These are phyloP conservation scores for Goniozus legneri DNA, from an alignment of 1,140 invertebrate species.

Conservation along the genomic window DNA sequence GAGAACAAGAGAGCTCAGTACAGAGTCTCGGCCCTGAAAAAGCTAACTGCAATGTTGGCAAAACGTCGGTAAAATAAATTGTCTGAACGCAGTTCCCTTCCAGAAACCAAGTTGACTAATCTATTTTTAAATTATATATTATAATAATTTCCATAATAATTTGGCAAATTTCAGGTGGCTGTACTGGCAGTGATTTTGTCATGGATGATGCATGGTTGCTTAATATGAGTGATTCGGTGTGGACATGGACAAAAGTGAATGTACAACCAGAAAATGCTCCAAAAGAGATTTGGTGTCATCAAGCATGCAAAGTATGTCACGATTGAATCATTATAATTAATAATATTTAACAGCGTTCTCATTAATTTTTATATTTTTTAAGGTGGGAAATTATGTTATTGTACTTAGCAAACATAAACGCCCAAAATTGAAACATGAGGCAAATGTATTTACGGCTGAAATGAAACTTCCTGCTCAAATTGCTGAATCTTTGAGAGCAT, in stretches of 20 bases:
- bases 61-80: too few relatives aligned
- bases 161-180: slow-evolving; percentile 68
- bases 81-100: too few relatives aligned
- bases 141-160: too few relatives aligned
- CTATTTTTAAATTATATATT: slow-evolving; percentile 1
- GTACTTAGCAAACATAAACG: slow-evolving; percentile 47
- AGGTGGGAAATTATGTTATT: slow-evolving; percentile 53
- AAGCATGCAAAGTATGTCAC: slow-evolving; percentile 73
- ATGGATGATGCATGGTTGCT: slow-evolving; percentile 72
- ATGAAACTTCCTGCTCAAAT: too few relatives aligned
- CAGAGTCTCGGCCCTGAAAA: too few relatives aligned
- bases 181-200: slow-evolving; percentile 66
- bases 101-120: too few relatives aligned
- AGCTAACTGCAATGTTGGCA: too few relatives aligned
- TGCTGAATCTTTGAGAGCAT: too few relatives aligned
- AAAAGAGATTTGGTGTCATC: slow-evolving; percentile 88
- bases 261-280: slow-evolving; percentile 73
- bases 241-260: slow-evolving; percentile 78
- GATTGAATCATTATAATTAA: not conserved
- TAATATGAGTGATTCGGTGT: slow-evolving; percentile 58
- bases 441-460: too few relatives aligned
- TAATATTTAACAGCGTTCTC: not conserved
- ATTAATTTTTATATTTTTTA: slow-evolving; percentile 9
- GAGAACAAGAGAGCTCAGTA: too few relatives aligned
- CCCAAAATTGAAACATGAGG: slow-evolving; percentile 34